Conservation (phyloP, 2,888 invertebrate species). For the Stenodema calcarata region DNA sequence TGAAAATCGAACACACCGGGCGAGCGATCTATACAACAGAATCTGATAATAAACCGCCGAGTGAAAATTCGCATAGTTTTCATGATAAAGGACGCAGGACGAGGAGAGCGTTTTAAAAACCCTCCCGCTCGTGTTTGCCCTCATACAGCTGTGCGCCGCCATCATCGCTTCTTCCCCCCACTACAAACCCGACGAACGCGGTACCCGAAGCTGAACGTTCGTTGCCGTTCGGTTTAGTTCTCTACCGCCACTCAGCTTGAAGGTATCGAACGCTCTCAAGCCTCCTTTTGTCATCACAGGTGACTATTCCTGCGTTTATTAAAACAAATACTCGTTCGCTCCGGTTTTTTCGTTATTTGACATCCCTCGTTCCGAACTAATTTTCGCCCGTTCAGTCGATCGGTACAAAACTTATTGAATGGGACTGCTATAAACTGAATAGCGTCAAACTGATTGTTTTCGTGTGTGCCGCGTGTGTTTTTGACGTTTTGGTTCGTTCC, state of each 20-base stretch:
- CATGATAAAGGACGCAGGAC: too few species aligned
- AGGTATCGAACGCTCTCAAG: background rate
- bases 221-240: background rate
- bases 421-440: background rate
- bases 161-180: background rate
- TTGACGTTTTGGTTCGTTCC: background rate
- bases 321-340: background rate
- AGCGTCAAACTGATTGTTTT: background rate
- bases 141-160: constrained; percentile 2
- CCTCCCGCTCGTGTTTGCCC: background rate
- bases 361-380: background rate
- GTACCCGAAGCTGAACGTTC: background rate
- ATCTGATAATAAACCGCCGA: too few species aligned
- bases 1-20: too few species aligned
- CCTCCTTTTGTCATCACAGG: background rate
- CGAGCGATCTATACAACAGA: too few species aligned
- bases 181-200: background rate
- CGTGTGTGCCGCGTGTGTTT: constrained; percentile 31
- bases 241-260: background rate
- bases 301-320: background rate
- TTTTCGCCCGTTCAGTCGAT: background rate
- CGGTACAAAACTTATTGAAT: background rate
- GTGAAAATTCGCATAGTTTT: too few species aligned
- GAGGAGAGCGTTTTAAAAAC: background rate
- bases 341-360: background rate